Evolutionary conservation across 2,113 vertebrate species (phyloP).

Genomic region (Galemys pyrenaicus): DNA sequence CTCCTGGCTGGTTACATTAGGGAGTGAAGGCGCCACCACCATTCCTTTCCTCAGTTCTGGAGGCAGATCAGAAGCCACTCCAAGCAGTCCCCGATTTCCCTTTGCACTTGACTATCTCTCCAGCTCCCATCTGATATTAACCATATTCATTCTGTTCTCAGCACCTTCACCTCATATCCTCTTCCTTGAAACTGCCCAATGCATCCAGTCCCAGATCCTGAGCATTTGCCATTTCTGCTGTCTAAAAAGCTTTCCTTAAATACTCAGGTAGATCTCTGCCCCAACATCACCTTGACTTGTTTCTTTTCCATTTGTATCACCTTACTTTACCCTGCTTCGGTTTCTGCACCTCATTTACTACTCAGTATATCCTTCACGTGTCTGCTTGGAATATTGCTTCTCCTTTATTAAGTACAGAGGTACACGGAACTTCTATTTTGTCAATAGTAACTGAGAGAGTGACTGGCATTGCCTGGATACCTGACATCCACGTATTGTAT

Average conservation of each 20-base stretch:
- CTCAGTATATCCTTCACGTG: neutral
- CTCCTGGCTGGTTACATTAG: neutral
- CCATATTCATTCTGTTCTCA: neutral
- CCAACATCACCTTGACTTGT: neutral
- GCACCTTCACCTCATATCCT: neutral
- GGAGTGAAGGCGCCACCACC: fast-evolving
- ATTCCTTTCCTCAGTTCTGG: fast-evolving
- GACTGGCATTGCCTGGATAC: neutral
- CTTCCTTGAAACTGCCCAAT: neutral
- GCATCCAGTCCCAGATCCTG: neutral
- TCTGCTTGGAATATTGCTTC: neutral
- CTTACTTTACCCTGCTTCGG: neutral
- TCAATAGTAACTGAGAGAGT: neutral
- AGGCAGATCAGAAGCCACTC: neutral
- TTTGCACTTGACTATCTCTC: no score
- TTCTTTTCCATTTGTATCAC: neutral
- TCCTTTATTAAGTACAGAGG: neutral
- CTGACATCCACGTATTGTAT: neutral
- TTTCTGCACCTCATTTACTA: neutral
- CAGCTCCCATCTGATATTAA: fast-evolving
- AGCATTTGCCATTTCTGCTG: fast-evolving
- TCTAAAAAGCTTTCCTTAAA: neutral
- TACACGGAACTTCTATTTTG: neutral
- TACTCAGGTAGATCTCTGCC: neutral
- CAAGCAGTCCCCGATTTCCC: fast-evolving